A percentile compares a stretch with the other conserved stretches of the same genome.
Evolutionary conservation across 1,140 invertebrate species (phyloP).

Genomic region (Ganaspis sp.): DNA sequence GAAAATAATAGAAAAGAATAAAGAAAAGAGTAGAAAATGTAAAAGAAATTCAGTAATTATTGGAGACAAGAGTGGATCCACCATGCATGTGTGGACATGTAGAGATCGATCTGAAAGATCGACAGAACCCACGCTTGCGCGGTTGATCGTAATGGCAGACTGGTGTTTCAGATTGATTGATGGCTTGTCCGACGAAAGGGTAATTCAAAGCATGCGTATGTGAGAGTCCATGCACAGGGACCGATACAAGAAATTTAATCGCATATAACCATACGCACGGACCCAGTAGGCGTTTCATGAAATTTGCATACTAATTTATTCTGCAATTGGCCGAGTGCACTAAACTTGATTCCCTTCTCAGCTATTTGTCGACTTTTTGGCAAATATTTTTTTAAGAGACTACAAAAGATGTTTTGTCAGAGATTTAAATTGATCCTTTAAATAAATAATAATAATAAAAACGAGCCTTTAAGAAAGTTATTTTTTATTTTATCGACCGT

Average conservation of each 20-base stretch:
- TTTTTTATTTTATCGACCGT: no score
- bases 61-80: background rate
- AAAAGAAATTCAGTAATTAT: no score
- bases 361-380: background rate
- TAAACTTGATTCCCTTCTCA: background rate
- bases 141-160: constrained; percentile 54
- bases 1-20: no score
- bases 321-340: constrained; percentile 21
- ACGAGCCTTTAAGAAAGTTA: no score
- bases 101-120: constrained; percentile 50
- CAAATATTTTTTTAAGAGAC: no score
- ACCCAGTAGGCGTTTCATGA: constrained; percentile 47
- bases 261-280: constrained; percentile 46
- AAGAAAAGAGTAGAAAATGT: no score
- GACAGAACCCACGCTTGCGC: constrained; percentile 35
- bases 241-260: constrained; percentile 53
- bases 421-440: no score
- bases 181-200: constrained; percentile 56
- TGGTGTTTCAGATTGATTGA: constrained; percentile 56
- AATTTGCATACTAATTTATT: constrained; percentile 56
- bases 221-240: constrained; percentile 41
- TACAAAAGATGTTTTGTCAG: no score
- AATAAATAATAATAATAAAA: no score
- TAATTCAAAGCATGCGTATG: constrained; percentile 51
- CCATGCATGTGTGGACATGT: background rate